Evolutionary conservation across 1,140 invertebrate species (phyloP).

Genomic region (Lasaia peninsularis): DNA sequence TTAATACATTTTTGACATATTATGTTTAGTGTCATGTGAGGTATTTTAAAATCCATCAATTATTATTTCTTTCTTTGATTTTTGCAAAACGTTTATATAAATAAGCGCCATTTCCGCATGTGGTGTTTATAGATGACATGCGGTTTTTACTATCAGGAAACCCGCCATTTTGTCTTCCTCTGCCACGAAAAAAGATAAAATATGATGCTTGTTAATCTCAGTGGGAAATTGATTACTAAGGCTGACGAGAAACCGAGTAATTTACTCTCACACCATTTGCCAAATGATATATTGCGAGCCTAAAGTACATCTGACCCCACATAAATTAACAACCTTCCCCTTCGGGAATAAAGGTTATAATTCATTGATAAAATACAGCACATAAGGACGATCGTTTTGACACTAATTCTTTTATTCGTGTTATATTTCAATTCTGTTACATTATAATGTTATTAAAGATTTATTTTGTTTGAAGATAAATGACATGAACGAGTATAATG

Average conservation of each 20-base stretch:
- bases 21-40: no score
- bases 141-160: no score
- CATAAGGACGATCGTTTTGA: not conserved
- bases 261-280: constrained; percentile 6
- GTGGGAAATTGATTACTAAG: constrained; percentile 9
- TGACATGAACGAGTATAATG: no score
- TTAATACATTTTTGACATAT: no score
- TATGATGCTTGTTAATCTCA: constrained; percentile 12
- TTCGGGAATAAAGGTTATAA: not conserved
- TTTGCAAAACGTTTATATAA: no score
- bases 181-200: not conserved
- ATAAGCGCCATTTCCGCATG: no score
- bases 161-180: no score
- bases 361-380: not conserved
- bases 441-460: not conserved
- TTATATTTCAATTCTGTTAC: not conserved
- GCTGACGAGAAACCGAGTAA: constrained; percentile 7
- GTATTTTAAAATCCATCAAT: no score
- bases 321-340: not conserved
- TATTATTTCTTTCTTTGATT: no score
- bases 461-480: not conserved
- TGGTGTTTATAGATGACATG: no score
- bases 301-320: not conserved
- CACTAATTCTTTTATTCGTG: not conserved
- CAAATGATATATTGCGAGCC: not conserved